Percentiles rank a stretch among this genome's conserved stretches.
Conservation (phyloP, 2,797 vertebrate species). For the Sebastes vulpes region DNA sequence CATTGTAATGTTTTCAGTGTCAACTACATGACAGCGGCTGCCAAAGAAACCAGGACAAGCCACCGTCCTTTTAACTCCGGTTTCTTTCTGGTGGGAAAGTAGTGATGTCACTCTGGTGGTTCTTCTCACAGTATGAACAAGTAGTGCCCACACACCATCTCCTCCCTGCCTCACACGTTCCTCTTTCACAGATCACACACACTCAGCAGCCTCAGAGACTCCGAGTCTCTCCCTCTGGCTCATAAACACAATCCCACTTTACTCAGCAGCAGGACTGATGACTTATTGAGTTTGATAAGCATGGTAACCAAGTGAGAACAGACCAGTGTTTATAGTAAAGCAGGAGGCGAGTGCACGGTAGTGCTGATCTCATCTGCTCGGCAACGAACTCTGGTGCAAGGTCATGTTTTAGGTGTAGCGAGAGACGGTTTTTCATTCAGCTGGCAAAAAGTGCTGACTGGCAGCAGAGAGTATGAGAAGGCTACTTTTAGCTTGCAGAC, state of each 20-base stretch:
- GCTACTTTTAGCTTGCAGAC: constrained; percentile 67
- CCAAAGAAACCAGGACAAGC: constrained; percentile 27
- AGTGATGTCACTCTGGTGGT: constrained; percentile 54
- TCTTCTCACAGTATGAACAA: constrained; percentile 63
- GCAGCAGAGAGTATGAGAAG: constrained; percentile 40
- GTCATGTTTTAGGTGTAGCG: constrained; percentile 47
- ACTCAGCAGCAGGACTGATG: constrained; percentile 73
- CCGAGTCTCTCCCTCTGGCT: constrained; percentile 24
- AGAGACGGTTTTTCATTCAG: constrained; percentile 59
- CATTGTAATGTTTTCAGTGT: constrained; percentile 21
- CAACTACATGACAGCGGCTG: constrained; percentile 2
- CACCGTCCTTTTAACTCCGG: not conserved
- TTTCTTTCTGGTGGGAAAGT: constrained; percentile 68
- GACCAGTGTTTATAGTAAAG: constrained; percentile 51
- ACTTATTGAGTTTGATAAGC: constrained; percentile 59
- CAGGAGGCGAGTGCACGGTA: not conserved
- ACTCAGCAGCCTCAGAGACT: constrained; percentile 16
- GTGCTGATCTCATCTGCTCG: constrained; percentile 18
- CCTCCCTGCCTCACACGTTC: constrained; percentile 37
- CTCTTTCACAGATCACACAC: constrained; percentile 17
- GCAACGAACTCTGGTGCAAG: not conserved
- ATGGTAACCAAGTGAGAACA: constrained; percentile 31
- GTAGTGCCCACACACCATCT: constrained; percentile 21
- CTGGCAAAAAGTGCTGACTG: constrained; percentile 78
- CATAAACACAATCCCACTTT: constrained; percentile 63